Base-by-base conservation (phyloP, 2,113 vertebrate genomes). In the Cnemophilus loriae region DNA sequence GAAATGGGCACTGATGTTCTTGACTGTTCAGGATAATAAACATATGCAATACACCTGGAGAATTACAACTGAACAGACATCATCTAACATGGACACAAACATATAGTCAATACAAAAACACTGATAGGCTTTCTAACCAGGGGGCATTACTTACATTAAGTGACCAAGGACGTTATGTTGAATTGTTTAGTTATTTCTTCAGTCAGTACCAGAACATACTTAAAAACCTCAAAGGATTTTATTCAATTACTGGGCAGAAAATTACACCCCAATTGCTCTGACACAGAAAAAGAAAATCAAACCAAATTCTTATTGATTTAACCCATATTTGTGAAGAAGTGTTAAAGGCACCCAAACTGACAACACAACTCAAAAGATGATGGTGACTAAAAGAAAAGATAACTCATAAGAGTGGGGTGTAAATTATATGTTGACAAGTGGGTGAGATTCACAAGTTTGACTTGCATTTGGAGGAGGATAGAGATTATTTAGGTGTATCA, bases 371-470 rank as follows among this genome's bases (percentile, higher is more conserved):
- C 46, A 56, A n/a, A 78, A 83, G 69, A 85, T 24, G 77, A 85
- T 7, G 5, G 64, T 41, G 50, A 81, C 73, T 81, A 84, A 55
- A 84, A 84, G 28, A 53, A 67, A 88, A 76, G 56, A 67, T 87
- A 17, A 87, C 57, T 28, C 32, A n/a, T 35, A 82, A 53, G 49
- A 86, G 21, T 21, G 32, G 24, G 68, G 24, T 78, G 81, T 56
- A 95, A 95, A 87, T 75, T 64, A 33, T 4, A 68, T 20, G 67
- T 42, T 89, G 89, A 65, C 80, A 93, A 80, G 69, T 71, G 39
- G 84, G 73, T 27, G 91, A 87, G 61, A 96, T 87, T 95, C 84
- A 89, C 80, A 71, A 55, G 73, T 91, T 78, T 64, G 49, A 64
- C 52, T 87, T 79, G 59, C 23, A 50, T 84, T 89, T 87, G 73